Evolutionary conservation across 2,888 invertebrate species (phyloP).

Genomic region (Euplagia quadripunctaria): DNA sequence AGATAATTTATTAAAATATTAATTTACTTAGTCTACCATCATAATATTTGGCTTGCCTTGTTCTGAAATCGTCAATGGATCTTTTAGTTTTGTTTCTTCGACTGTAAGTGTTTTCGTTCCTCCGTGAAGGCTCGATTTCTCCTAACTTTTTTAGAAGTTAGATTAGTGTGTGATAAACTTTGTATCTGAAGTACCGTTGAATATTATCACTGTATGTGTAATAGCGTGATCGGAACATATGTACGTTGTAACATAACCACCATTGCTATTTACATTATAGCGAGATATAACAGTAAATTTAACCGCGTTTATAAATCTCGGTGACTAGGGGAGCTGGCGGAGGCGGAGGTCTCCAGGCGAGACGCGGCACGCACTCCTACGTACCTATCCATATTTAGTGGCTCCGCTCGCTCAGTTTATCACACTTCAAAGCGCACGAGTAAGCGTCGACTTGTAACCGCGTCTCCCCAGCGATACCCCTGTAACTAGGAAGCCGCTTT

Average conservation of each 20-base stretch:
- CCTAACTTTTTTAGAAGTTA: background rate
- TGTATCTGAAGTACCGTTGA: background rate
- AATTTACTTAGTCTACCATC: too few relatives aligned
- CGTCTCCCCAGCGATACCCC: slow-evolving; percentile 72
- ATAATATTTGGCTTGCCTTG: background rate
- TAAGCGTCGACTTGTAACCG: slow-evolving; percentile 76
- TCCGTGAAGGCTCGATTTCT: background rate
- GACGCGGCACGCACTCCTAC: slow-evolving; percentile 66
- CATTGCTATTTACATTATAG: slow-evolving; percentile 47
- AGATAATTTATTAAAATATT: too few relatives aligned
- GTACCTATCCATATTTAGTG: slow-evolving; percentile 75
- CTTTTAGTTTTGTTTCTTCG: background rate
- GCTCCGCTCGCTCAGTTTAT: slow-evolving; percentile 76
- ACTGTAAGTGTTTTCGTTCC: background rate
- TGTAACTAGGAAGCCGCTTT: slow-evolving; percentile 82
- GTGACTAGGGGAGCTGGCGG: slow-evolving; percentile 60
- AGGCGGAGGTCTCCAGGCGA: slow-evolving; percentile 54
- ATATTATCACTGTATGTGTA: slow-evolving; percentile 11
- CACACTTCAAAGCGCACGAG: slow-evolving; percentile 83
- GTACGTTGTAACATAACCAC: slow-evolving; percentile 28
- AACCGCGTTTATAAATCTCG: slow-evolving; percentile 68
- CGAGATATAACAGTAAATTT: slow-evolving; percentile 59
- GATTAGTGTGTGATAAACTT: background rate
- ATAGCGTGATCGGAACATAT: slow-evolving; percentile 14
- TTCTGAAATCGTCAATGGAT: background rate